Percentiles rank a stretch among this genome's conserved stretches.
Conservation (phyloP, 2,888 invertebrate genomes). For the Phalera bucephala region DNA sequence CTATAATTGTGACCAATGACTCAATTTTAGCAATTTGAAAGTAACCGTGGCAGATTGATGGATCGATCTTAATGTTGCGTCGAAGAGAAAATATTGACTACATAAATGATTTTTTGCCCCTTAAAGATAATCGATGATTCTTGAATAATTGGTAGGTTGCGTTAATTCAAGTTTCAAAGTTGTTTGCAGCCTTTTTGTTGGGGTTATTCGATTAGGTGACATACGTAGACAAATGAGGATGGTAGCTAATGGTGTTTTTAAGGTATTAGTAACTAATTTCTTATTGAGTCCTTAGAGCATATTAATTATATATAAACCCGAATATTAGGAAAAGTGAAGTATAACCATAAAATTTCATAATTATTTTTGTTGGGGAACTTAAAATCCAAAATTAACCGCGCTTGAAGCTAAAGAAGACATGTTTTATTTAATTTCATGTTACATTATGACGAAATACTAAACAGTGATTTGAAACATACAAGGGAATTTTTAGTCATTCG, state of each 20-base stretch:
- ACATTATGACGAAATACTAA: too few species aligned
- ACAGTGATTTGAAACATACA: too few species aligned
- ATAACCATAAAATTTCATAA: too few species aligned
- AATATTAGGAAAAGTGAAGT: too few species aligned
- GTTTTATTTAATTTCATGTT: too few species aligned
- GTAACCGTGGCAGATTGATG: slow-evolving; percentile 45
- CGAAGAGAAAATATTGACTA: slow-evolving; percentile 29
- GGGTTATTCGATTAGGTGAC: neutral
- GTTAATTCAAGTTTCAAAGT: slow-evolving; percentile 30
- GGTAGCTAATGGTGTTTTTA: slow-evolving; percentile 14
- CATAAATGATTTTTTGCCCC: slow-evolving; percentile 37
- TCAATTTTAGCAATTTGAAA: slow-evolving; percentile 50
- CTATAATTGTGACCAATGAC: slow-evolving; percentile 47
- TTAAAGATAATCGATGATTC: slow-evolving; percentile 27
- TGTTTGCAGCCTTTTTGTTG: slow-evolving; percentile 9
- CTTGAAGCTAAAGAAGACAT: too few species aligned
- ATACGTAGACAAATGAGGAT: slow-evolving; percentile 8
- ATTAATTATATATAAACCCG: too few species aligned
- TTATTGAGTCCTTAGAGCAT: too few species aligned
- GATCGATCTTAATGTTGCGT: slow-evolving; percentile 37
- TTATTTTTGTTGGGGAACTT: too few species aligned
- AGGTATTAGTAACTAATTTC: too few species aligned
- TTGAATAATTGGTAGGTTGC: slow-evolving; percentile 37
- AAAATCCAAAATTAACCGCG: too few species aligned
- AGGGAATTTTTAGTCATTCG: too few species aligned